A percentile compares a stretch with the other conserved stretches of the same genome.
These are phyloP conservation scores for Zoanthus sansibaricus DNA, from an alignment of 92 coral and sea anemone species.

Conservation along the genomic window DNA sequence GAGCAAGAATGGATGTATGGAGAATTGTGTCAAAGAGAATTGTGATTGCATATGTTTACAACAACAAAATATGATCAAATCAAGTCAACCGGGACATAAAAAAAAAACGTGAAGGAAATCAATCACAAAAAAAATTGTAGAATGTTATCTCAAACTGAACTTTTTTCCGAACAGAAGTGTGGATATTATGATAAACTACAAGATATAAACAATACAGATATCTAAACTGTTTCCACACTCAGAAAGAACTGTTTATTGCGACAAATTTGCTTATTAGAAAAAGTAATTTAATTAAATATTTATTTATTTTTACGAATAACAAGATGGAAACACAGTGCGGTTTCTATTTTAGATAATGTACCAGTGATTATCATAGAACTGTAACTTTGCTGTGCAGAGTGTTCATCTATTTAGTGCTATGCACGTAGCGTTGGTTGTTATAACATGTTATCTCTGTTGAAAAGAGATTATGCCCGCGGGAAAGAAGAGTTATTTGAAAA, in stretches of 20 bases:
- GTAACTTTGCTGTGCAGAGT: not conserved
- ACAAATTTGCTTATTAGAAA: no score
- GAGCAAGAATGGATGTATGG: conserved; percentile 23
- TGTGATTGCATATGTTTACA: conserved; percentile 8
- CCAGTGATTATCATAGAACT: not conserved
- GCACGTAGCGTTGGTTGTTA: not conserved
- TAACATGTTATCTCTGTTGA: not conserved
- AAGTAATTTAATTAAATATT: no score
- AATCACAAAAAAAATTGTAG: not conserved
- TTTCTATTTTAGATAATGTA: not conserved
- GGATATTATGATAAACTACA: no score
- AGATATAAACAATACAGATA: no score
- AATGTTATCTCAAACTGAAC: not conserved
- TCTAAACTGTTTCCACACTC: no score
- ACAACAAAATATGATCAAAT: not conserved
- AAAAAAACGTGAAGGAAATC: not conserved
- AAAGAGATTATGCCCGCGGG: not conserved
- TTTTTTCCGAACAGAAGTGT: not conserved
- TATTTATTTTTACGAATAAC: no score
- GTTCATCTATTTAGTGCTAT: not conserved
- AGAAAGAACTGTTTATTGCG: no score
- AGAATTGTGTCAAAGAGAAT: not conserved
- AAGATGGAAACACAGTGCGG: no score
- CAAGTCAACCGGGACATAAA: not conserved
- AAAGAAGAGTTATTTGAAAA: not conserved